A percentile compares a stretch with the other conserved stretches of the same genome.
Conservation (phyloP, 2,113 vertebrate species). For the Apistogramma diplotaenia region DNA sequence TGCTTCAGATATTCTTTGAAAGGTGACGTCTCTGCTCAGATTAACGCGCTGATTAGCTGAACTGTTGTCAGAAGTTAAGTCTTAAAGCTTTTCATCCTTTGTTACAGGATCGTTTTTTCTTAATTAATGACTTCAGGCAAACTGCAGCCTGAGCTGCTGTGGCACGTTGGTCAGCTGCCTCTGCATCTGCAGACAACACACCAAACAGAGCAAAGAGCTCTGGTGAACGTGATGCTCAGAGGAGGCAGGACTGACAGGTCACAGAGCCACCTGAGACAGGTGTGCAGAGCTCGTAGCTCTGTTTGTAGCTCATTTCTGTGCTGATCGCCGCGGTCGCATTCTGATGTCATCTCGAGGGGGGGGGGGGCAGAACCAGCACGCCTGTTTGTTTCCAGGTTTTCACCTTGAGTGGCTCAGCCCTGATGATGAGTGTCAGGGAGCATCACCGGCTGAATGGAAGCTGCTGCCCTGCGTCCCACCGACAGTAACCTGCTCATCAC, state of each 20-base stretch:
- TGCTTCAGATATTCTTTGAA: background rate
- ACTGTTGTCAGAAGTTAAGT: background rate
- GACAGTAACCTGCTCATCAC: background rate
- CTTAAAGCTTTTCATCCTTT: background rate
- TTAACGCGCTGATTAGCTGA: background rate
- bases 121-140: background rate
- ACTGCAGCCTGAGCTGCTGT: background rate
- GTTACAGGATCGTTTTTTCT: rapidly evolving
- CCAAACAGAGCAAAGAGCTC: rapidly evolving
- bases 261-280: too few species aligned
- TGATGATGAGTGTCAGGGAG: background rate
- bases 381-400: background rate
- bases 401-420: background rate
- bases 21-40: background rate
- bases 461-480: background rate
- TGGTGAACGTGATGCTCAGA: too few species aligned
- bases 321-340: background rate
- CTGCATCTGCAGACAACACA: rapidly evolving
- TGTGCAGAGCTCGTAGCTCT: too few species aligned
- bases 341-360: background rate
- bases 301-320: background rate
- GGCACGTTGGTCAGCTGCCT: background rate
- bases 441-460: background rate
- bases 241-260: too few species aligned
- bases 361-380: rapidly evolving